phyloP scores from a whole-genome alignment of 2,113 vertebrate genomes.

The Oncorhynchus masou region DNA sequence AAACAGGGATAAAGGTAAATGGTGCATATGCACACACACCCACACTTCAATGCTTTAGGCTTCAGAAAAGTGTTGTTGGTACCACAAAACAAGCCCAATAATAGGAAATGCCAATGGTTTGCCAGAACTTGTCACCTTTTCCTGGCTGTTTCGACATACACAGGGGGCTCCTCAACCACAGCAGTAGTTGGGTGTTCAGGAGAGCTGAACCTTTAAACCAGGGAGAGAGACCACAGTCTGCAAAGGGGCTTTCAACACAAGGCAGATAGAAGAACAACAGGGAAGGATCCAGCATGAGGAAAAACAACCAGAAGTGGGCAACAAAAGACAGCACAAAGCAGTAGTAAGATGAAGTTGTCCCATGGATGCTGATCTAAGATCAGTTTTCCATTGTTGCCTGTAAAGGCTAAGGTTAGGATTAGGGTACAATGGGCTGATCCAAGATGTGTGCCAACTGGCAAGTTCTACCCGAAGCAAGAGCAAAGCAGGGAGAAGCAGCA shows the following conservation, averaged over 20 bases:
- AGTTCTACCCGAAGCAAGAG: not conserved
- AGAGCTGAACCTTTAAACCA: slow-evolving; percentile 44
- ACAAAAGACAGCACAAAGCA: not conserved
- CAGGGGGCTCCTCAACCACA: slow-evolving; percentile 17
- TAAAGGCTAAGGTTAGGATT: too few species aligned
- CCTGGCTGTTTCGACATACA: slow-evolving; percentile 18
- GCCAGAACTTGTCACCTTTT: slow-evolving; percentile 45
- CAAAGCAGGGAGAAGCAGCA: not conserved
- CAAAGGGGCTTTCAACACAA: not conserved
- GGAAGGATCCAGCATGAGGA: not conserved
- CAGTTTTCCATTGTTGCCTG: too few species aligned
- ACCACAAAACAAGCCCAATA: too few species aligned
- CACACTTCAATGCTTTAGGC: not conserved
- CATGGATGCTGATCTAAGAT: too few species aligned
- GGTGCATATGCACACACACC: too few species aligned
- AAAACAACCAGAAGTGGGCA: not conserved
- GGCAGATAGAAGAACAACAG: not conserved
- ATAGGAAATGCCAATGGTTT: not conserved
- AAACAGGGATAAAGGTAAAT: not conserved
- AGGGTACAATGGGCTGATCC: too few species aligned
- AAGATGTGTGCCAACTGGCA: too few species aligned
- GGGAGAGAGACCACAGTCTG: slow-evolving; percentile 13
- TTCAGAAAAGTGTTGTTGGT: too few species aligned
- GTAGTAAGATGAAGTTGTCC: not conserved
- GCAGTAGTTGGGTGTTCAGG: slow-evolving; percentile 20